Conservation (phyloP, 2,113 vertebrate genomes). For the Malurus alboscapulatus region DNA sequence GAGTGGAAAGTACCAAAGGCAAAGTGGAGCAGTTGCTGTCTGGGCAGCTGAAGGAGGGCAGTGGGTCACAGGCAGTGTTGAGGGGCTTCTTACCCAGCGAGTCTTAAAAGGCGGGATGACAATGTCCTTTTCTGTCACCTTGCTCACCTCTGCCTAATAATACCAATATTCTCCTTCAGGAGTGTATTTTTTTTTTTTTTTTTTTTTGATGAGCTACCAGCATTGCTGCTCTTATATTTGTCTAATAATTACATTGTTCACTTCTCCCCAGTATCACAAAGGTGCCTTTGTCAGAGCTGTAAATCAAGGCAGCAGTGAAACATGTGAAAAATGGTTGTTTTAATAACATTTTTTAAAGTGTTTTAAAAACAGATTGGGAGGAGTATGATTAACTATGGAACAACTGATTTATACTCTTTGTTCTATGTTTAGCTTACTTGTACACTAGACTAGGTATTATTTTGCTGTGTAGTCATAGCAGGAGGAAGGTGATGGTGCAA, state of each 20-base stretch:
- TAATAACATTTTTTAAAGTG: conserved; percentile 15
- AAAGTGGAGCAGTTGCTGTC: not conserved
- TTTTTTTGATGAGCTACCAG: conserved; percentile 12
- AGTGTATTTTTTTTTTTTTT: not conserved
- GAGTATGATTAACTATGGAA: not conserved
- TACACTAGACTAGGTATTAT: not conserved
- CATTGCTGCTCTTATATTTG: conserved; percentile 1
- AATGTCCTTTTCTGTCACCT: not conserved
- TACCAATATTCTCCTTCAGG: not conserved
- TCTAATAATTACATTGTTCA: conserved; percentile 20
- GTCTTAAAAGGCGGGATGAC: not conserved
- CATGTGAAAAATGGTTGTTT: conserved; percentile 10
- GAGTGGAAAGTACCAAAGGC: not conserved
- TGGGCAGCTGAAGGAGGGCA: not conserved
- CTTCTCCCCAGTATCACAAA: not conserved
- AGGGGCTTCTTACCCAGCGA: not conserved
- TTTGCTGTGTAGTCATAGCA: not conserved
- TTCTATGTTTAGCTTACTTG: not conserved
- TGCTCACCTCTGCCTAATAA: conserved; percentile 7
- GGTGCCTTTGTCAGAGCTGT: conserved; percentile 31
- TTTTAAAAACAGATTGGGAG: not conserved
- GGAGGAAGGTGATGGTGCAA: not conserved
- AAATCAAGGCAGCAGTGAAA: conserved; percentile 7
- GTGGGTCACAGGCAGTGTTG: not conserved
- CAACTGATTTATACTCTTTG: not conserved